Evolutionary conservation across 2,113 vertebrate species (phyloP).

Genomic region (Xenopus borealis): DNA sequence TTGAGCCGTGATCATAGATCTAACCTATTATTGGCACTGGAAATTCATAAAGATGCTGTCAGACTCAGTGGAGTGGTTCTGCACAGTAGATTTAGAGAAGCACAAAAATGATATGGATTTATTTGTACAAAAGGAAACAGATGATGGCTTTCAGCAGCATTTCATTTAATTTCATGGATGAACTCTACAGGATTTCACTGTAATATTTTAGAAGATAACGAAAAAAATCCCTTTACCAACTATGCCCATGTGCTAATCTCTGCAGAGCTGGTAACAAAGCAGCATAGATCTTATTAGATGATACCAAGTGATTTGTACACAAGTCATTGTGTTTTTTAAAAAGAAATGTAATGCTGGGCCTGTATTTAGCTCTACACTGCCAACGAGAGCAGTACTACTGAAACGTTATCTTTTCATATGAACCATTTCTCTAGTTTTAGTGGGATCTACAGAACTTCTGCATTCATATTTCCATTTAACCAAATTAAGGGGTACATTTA

Average conservation of each 20-base stretch:
- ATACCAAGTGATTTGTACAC: neutral
- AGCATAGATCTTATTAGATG: neutral
- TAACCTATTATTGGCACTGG: neutral
- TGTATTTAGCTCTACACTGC: too few relatives aligned
- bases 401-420: too few relatives aligned
- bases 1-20: neutral
- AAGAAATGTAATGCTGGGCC: neutral
- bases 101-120: neutral
- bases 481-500: too few relatives aligned
- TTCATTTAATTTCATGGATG: slow-evolving; percentile 11
- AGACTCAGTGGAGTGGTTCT: neutral
- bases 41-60: neutral
- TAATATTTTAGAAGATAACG: neutral
- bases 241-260: neutral
- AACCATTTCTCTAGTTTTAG: too few relatives aligned
- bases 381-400: too few relatives aligned
- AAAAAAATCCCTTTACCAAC: neutral
- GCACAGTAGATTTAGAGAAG: neutral
- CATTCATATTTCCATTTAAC: too few relatives aligned
- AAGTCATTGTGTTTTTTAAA: neutral
- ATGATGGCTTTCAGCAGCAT: neutral
- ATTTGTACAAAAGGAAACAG: too few relatives aligned
- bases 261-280: neutral
- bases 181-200: neutral
- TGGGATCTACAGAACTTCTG: too few relatives aligned